Percentiles rank a stretch among this genome's conserved stretches.
Conservation (phyloP, 2,113 vertebrate species). For the Siphamia tubifer region DNA sequence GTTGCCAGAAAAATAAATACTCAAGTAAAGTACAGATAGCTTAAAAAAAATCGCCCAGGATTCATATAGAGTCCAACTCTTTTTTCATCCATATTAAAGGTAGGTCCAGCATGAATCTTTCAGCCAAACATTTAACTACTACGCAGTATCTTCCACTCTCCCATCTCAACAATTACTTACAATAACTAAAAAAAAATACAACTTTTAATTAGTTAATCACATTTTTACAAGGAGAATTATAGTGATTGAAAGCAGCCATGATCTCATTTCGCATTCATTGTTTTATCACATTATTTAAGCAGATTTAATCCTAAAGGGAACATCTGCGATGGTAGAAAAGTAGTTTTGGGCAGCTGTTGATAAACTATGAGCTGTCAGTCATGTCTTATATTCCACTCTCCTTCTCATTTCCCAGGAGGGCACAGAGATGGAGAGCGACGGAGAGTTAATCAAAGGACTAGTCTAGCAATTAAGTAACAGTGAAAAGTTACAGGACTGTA, state of each 20-base stretch:
- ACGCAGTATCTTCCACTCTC: not conserved
- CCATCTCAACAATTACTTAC: not conserved
- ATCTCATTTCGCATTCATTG: slow-evolving; percentile 26
- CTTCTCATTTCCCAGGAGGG: slow-evolving; percentile 37
- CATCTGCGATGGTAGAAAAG: slow-evolving; percentile 44
- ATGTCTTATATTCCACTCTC: slow-evolving; percentile 14
- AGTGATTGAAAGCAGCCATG: slow-evolving; percentile 2
- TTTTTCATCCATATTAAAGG: too few relatives aligned
- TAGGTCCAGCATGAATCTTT: too few relatives aligned
- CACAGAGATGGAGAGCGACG: not conserved
- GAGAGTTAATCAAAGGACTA: slow-evolving; percentile 69
- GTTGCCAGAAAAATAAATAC: too few relatives aligned
- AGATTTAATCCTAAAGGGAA: slow-evolving; percentile 59
- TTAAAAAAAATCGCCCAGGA: too few relatives aligned
- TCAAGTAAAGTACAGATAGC: too few relatives aligned
- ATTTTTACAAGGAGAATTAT: slow-evolving; percentile 26
- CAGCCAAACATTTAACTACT: not conserved
- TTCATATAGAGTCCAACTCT: too few relatives aligned
- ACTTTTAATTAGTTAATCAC: slow-evolving; percentile 9
- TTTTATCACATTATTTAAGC: slow-evolving; percentile 28
- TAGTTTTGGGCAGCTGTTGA: slow-evolving; percentile 59
- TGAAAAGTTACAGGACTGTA: slow-evolving; percentile 63
- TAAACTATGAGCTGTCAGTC: slow-evolving; percentile 63
- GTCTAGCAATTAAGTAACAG: slow-evolving; percentile 69
- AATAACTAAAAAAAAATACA: not conserved